Conservation (phyloP, 2,113 vertebrate species). For the Seriola rivoliana region DNA sequence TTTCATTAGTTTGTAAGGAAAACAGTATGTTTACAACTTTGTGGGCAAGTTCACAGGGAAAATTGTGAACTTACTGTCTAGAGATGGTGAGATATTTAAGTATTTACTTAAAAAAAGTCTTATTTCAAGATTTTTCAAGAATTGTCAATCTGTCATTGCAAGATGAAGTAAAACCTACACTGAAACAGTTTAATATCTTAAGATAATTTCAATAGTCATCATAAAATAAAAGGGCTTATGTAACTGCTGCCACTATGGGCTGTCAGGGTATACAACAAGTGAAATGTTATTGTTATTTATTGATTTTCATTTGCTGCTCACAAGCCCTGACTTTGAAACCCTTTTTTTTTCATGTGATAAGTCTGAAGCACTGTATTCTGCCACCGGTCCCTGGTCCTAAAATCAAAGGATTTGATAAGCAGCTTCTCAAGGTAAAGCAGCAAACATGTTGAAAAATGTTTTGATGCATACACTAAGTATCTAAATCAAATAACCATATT, state of each 20-base stretch:
- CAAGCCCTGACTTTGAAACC: conserved; percentile 8
- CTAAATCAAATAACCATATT: background rate
- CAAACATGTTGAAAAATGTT: background rate
- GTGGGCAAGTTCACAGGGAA: too few species aligned
- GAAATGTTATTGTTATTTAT: background rate
- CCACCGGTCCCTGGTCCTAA: conserved; percentile 96
- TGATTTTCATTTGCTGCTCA: conserved; percentile 22
- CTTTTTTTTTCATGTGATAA: conserved; percentile 68
- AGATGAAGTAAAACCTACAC: background rate
- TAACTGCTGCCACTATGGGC: background rate
- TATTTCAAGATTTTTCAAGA: background rate
- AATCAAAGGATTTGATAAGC: conserved; percentile 95
- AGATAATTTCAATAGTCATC: background rate
- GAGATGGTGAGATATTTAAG: too few species aligned
- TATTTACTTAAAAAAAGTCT: too few species aligned
- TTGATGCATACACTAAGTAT: background rate
- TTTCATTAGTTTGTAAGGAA: background rate
- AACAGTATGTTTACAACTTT: background rate
- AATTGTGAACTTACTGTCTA: too few species aligned
- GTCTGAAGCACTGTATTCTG: conserved; percentile 90
- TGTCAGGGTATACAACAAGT: background rate
- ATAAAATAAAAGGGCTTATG: background rate
- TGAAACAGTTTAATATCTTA: background rate
- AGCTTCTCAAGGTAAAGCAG: conserved; percentile 90
- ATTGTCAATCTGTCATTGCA: background rate